Conservation (phyloP, 2,113 vertebrate species). For the Sphaerodactylus townsendi region DNA sequence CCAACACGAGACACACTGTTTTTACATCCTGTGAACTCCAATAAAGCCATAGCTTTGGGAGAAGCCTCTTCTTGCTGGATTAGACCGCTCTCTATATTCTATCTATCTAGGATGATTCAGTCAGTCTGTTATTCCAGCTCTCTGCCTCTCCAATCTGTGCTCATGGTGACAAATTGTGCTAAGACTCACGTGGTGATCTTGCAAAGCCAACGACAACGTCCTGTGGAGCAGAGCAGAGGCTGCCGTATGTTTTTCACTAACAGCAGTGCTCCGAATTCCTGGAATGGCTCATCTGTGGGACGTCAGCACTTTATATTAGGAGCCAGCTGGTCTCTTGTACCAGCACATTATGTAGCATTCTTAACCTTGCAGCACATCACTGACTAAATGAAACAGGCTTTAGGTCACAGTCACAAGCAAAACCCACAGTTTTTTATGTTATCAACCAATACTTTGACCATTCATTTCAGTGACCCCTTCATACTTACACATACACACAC, state of each 20-base stretch:
- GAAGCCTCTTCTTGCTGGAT: neutral
- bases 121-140: constrained; percentile 17
- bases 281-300: neutral
- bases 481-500: constrained; percentile 3
- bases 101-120: neutral
- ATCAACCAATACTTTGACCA: neutral
- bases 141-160: neutral
- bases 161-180: neutral
- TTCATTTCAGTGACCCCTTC: neutral
- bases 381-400: constrained; percentile 13
- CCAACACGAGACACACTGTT: neutral
- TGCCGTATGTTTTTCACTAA: constrained; percentile 2
- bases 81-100: constrained; percentile 28
- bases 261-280: constrained; percentile 22
- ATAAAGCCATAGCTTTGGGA: constrained; percentile 11
- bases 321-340: constrained; percentile 15
- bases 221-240: constrained; percentile 11
- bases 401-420: neutral
- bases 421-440: neutral
- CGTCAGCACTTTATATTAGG: neutral
- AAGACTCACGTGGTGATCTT: neutral
- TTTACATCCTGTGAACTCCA: constrained; percentile 30
- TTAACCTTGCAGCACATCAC: neutral
- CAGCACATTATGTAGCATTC: constrained; percentile 23
- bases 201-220: neutral